Base-by-base conservation (phyloP, 2,113 vertebrate species). In the Carlito syrichta region DNA sequence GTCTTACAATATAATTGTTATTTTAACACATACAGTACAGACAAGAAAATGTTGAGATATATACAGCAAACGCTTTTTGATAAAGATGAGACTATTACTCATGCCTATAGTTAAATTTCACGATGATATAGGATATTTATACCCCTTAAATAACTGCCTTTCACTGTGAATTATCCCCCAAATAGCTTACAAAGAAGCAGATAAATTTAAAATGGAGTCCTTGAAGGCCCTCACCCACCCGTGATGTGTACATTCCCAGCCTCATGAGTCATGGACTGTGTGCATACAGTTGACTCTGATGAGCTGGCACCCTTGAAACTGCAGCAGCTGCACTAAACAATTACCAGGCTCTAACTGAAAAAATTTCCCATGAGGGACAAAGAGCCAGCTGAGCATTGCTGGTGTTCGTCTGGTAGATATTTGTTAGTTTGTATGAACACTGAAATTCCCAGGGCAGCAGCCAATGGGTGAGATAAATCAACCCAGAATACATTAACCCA, bases 291-390 rank as follows among this genome's bases (percentile, higher is more conserved):
- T 92, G 97, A 96, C 56, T 95, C 63, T 54, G 93, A 97, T 97
- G 94, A 89, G 94, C 96, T 95, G 96, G 95, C 96, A 94, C 85
- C 97, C 90, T 98, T 74, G 83, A 95, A 95, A 96, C 78, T 66
- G 92, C 19, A 94, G 95, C 96, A 98, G 91, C 96, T 97, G 92
- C 76, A 45, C 89, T 50, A 54, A 96, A 97, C 91, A 96, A 89
- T 95, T 97, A 97, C 54, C 85, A 83, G 40, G 25, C 84, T 96
- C 94, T 97, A 81, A 95, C 94, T 95, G 95, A 97, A 98, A 96
- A 97, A 97, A 97, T 97, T 97, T 98, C 96, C 95, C 97, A 91
- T 62, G 91, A 69, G 97, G 86, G 91, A 96, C 96, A 96, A 97
- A 95, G 89, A 97, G 92, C 94, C 96, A 98, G 97, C 93, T 98